phyloP scores from a whole-genome alignment of 2,797 vertebrate species.

The Cygnus olor region DNA sequence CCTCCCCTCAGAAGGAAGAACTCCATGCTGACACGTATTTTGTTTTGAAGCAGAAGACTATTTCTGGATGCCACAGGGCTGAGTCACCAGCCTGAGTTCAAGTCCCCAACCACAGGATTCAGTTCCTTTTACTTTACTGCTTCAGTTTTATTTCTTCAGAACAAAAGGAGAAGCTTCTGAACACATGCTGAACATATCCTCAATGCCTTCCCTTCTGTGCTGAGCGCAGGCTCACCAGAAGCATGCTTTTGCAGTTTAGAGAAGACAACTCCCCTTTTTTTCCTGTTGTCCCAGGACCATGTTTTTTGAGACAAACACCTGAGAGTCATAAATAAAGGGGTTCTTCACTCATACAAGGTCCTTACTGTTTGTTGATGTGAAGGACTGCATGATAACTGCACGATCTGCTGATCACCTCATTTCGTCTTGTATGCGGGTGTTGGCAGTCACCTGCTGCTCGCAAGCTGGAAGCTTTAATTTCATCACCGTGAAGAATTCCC shows the following conservation, averaged over 20 bases:
- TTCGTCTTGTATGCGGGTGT: neutral
- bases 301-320: neutral
- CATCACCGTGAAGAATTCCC: neutral
- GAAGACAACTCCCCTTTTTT: neutral
- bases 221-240: neutral
- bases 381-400: neutral
- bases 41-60: slow-evolving; percentile 23
- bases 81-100: slow-evolving; percentile 31
- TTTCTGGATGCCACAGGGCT: slow-evolving; percentile 35
- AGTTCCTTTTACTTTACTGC: slow-evolving; percentile 49
- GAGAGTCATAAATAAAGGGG: neutral
- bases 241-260: neutral
- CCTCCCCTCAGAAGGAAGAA: slow-evolving; percentile 14
- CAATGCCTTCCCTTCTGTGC: neutral
- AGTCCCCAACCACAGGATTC: slow-evolving; percentile 40
- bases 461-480: neutral
- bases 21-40: neutral
- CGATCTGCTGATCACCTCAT: neutral
- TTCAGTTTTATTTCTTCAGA: slow-evolving; percentile 48
- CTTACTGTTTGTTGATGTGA: neutral
- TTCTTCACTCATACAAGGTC: neutral
- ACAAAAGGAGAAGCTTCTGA: slow-evolving; percentile 36
- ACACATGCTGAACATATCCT: neutral
- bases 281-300: neutral
- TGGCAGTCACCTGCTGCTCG: neutral